phyloP scores from a whole-genome alignment of 1,140 invertebrate genomes.

The Zophobas atratus region DNA sequence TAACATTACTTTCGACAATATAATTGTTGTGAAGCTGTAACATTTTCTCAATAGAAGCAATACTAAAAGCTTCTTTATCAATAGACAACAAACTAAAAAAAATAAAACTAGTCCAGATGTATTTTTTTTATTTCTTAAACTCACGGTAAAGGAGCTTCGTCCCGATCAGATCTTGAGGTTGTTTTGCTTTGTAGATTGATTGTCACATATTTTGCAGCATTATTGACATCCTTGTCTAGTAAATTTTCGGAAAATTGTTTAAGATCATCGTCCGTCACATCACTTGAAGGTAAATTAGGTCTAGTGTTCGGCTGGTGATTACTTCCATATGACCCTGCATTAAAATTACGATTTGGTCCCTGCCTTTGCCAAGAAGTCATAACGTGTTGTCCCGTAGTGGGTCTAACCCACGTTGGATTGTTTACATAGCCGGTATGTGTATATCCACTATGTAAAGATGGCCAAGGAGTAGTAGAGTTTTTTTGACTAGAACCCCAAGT shows the following conservation, averaged over 20 bases:
- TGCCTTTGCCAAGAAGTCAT: conserved; percentile 47
- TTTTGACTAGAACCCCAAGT: neutral
- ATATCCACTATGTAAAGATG: conserved; percentile 42
- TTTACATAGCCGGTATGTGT: conserved; percentile 2
- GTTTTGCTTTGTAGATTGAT: conserved; percentile 83
- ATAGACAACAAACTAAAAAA: conserved; percentile 75
- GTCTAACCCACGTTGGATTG: conserved; percentile 45
- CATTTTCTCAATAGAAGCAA: conserved; percentile 79
- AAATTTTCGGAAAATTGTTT: conserved; percentile 79
- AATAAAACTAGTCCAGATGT: conserved; percentile 32
- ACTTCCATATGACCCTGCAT: conserved; percentile 5
- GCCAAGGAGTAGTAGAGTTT: conserved; percentile 55
- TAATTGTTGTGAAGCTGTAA: conserved; percentile 83
- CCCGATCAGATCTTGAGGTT: conserved; percentile 75
- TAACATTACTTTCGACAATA: conserved; percentile 79
- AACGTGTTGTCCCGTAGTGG: conserved; percentile 52
- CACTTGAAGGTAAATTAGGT: conserved; percentile 3
- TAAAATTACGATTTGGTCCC: conserved; percentile 20
- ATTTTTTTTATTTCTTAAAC: conserved; percentile 57
- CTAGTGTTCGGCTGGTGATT: neutral
- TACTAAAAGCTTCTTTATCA: conserved; percentile 72
- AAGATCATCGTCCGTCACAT: conserved; percentile 73
- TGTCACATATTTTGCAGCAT: conserved; percentile 76
- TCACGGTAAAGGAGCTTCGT: conserved; percentile 83
- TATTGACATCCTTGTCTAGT: conserved; percentile 81